phyloP scores from a whole-genome alignment of 2,888 invertebrate species.

The Cataglyphis rosenhaueri region DNA sequence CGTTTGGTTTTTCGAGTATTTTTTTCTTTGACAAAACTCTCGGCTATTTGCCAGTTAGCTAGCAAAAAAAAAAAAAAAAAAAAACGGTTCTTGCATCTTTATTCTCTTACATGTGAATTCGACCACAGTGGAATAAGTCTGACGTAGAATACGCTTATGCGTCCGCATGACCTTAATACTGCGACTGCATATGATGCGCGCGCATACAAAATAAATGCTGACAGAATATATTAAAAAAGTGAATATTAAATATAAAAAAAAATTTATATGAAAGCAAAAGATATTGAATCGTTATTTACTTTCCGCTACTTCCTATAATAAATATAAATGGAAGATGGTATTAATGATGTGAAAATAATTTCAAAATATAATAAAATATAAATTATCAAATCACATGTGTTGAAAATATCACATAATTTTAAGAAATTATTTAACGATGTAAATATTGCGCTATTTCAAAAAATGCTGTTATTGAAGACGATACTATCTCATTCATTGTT shows the following conservation, averaged over 20 bases:
- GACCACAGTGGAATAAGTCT: conserved; percentile 43
- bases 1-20: background rate
- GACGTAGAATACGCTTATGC: conserved; percentile 31
- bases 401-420: background rate
- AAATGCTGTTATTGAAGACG: background rate
- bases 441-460: background rate
- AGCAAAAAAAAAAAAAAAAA: conserved; percentile 21
- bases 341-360: background rate
- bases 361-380: background rate
- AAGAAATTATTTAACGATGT: background rate
- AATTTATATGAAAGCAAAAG: background rate
- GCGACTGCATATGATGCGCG: conserved; percentile 2
- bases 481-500: background rate
- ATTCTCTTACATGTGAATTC: conserved; percentile 51
- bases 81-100: conserved; percentile 49
- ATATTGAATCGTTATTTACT: conserved; percentile 3
- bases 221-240: conserved; percentile 5
- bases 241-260: background rate
- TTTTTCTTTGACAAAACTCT: conserved; percentile 27
- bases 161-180: conserved; percentile 59
- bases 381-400: background rate
- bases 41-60: conserved; percentile 53
- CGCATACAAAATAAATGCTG: conserved; percentile 1
- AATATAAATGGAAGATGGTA: background rate
- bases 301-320: background rate